Conservation (phyloP, 2,113 vertebrate genomes). For the Gallinago paraguaiae region DNA sequence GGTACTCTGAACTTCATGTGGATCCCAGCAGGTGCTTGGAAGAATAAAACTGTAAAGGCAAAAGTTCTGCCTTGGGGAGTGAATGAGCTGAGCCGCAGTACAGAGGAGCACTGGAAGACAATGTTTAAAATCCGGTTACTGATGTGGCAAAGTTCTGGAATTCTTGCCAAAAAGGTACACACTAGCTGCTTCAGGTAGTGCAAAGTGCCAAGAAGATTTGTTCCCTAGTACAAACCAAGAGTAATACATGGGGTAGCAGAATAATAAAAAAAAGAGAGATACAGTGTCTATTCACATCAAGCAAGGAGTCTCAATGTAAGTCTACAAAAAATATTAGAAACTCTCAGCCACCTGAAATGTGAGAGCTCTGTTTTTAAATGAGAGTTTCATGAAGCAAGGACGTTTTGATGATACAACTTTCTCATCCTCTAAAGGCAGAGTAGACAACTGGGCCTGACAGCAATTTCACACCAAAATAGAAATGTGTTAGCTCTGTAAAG, state of each 20-base stretch:
- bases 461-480: background rate
- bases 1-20: background rate
- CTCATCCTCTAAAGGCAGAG: background rate
- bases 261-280: background rate
- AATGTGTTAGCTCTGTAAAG: background rate
- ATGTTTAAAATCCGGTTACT: background rate
- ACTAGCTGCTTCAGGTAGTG: background rate
- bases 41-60: background rate
- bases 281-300: background rate
- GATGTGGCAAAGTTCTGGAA: background rate
- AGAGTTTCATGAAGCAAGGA: background rate
- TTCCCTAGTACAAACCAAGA: background rate
- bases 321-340: background rate
- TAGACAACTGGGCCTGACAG: background rate
- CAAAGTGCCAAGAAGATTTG: background rate
- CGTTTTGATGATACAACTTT: background rate
- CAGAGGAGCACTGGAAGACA: background rate
- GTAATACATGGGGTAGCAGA: background rate
- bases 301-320: background rate
- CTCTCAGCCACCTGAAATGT: background rate
- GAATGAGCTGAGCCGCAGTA: background rate
- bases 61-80: background rate
- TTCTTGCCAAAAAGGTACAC: background rate
- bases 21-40: background rate
- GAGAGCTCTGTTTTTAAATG: background rate